Base-by-base conservation (phyloP, 2,113 vertebrate species). In the Thamnophis sirtalis region DNA sequence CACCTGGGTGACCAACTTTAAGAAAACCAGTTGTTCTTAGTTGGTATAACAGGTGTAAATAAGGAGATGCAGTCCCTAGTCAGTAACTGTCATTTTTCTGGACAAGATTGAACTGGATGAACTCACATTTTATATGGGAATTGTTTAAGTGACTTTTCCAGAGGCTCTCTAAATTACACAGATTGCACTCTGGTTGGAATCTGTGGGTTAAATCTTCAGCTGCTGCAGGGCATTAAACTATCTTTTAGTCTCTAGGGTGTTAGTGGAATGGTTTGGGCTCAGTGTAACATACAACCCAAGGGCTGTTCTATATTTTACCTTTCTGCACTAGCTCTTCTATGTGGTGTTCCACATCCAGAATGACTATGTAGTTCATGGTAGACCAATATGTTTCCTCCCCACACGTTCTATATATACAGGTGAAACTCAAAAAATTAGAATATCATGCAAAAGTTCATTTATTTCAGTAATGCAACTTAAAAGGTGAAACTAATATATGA, bases 231-330 rank as follows among this genome's bases (percentile, higher is more conserved):
- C 87, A 85, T 89, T 50, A 84, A 51, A 85, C 87, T 55, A 89
- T 38, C 51, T 85, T 92, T 55, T 33, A 51, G 48, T 92, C 87
- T 63, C 87, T 60, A 22, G n/a, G 73, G 55, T 89, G 54, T 80
- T 9, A 92, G 60, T 85, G 87, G 91, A 56, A 48, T 53, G 21
- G 48, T 5, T 93, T 84, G 84, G 7, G 90, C 63, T 9, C 55
- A 63, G 51, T 89, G 17, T 28, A 89, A 91, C 10, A 15, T 63
- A 33, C 24, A 38, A 13, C 89, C 92, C n/a, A 58, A 10, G 9
- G 28, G 50, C 91, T 1, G 0, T 54, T 95, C 89, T 60, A 90
- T 94, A 93, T 91, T 92, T 84, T 6, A 49, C 60, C n/a, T 93
- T 63, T n/a, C 93, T 55, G 26, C 84, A 91, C 26, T 1, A 5